Evolutionary conservation across 2,113 vertebrate genomes (phyloP), one percentile per base, ranked within the genome.

Genomic region (cattle (Bos taurus)): DNA sequence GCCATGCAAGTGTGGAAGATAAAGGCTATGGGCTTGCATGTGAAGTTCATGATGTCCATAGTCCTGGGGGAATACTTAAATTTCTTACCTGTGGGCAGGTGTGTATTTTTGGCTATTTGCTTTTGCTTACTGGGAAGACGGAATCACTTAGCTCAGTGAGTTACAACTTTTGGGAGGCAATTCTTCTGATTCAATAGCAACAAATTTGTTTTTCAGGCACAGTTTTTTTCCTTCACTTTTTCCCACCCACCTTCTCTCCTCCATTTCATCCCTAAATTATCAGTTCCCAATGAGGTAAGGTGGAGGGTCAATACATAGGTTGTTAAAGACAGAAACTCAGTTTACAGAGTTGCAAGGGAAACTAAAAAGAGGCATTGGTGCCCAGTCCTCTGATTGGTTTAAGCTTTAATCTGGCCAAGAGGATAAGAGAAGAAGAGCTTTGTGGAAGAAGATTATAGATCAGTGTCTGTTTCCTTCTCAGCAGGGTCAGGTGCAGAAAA

Each of bases 51-150:
- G 64, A 59, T 88, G 64, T 23, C 77, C 95, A 43, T 74, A 88
- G 82, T 93, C 89, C 86, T 78, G 81, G 88, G 81, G 88, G 88
- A 97, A 96, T 89, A 91, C 94, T 62, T 95, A 81, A 82, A 96
- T 95, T 97, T 94, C 91, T 86, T 97, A 86, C 88, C 80, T 0
- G 3, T 95, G 93, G 84, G 87, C 96, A 98, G 74, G 86, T 67
- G 16, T 98, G 85, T 7, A 50, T 95, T 98, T 98, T 98, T 98
- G 95, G 64, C 96, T 90, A 91, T 1, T 50, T 98, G 97, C 67
- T 86, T 97, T 91, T 93, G 57, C 40, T 95, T 71, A 40, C 17
- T 95, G 43, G 56, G 62, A 95, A 96, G 96, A 60, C 48, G 0
- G 1, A 50, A 28, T 84, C 78, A 97, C 33, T 98, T 52, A 48